These are phyloP conservation scores for Ephestia elutella DNA, from an alignment of 1,140 invertebrate species.

Conservation along the genomic window DNA sequence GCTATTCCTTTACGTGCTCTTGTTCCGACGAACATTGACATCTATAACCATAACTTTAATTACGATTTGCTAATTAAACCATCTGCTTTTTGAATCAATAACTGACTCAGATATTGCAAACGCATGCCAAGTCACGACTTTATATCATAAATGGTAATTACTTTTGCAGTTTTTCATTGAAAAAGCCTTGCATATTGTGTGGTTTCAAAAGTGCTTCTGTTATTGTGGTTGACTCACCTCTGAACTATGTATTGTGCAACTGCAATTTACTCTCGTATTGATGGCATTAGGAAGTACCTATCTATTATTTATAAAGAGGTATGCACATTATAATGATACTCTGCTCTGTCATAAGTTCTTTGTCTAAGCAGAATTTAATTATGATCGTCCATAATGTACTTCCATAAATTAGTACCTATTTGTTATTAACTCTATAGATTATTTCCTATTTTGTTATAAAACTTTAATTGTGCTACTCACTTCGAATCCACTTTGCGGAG, in stretches of 20 bases:
- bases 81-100: not conserved
- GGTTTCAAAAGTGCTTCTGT: conserved; percentile 1
- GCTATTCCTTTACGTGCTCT: not conserved
- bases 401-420: not conserved
- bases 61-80: conserved; percentile 5
- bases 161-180: conserved; percentile 8
- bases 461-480: no score
- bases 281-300: conserved; percentile 1
- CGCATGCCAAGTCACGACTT: conserved; percentile 6
- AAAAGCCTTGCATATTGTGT: conserved; percentile 4
- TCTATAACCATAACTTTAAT: not conserved
- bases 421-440: not conserved
- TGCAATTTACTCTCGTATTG: conserved; percentile 3
- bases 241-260: not conserved
- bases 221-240: not conserved
- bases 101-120: not conserved
- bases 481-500: no score
- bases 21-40: not conserved
- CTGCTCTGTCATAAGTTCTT: not conserved
- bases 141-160: conserved; percentile 9
- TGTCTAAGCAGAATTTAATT: not conserved
- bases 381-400: not conserved
- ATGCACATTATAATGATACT: no score
- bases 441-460: no score
- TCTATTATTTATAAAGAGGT: no score